A percentile compares a stretch with the other conserved stretches of the same genome.
phyloP scores from a whole-genome alignment of 1,140 invertebrate genomes.

The Drosophila trapezifrons region DNA sequence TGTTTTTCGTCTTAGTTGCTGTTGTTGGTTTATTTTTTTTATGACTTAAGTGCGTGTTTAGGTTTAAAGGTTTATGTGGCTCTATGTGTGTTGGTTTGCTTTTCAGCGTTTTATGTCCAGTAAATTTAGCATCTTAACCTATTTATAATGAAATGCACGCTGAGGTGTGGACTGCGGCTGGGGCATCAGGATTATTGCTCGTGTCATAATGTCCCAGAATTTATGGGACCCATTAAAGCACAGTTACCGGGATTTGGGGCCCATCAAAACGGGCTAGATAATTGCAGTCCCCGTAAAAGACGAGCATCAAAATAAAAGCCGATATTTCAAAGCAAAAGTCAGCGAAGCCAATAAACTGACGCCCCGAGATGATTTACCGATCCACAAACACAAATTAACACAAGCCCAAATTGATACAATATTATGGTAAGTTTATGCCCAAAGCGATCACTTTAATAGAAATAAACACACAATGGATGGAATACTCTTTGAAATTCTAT shows the following conservation, averaged over 20 bases:
- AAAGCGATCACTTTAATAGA: conserved; percentile 12
- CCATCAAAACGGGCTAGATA: conserved; percentile 60
- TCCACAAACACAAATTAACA: conserved; percentile 47
- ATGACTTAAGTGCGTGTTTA: conserved; percentile 82
- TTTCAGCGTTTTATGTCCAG: conserved; percentile 55
- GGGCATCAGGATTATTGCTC: conserved; percentile 43
- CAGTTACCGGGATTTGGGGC: conserved; percentile 61
- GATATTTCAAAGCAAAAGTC: conserved; percentile 34
- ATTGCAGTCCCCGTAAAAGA: conserved; percentile 48
- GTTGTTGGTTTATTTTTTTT: conserved; percentile 65
- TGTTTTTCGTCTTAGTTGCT: conserved; percentile 80
- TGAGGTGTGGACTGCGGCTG: conserved; percentile 30
- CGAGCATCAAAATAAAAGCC: conserved; percentile 17
- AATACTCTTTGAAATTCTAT: conserved; percentile 14
- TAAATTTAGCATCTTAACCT: conserved; percentile 80
- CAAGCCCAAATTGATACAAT: conserved; percentile 43
- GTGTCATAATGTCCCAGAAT: conserved; percentile 70
- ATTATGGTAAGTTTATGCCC: conserved; percentile 48
- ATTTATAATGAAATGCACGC: conserved; percentile 78
- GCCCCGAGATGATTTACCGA: conserved; percentile 56
- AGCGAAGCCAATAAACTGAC: conserved; percentile 59
- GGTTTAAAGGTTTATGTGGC: conserved; percentile 76
- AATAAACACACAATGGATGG: conserved; percentile 4
- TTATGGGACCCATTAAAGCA: conserved; percentile 73
- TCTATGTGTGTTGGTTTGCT: conserved; percentile 17